phyloP scores from a whole-genome alignment of 2,888 invertebrate genomes.

The Leptothorax acervorum region DNA sequence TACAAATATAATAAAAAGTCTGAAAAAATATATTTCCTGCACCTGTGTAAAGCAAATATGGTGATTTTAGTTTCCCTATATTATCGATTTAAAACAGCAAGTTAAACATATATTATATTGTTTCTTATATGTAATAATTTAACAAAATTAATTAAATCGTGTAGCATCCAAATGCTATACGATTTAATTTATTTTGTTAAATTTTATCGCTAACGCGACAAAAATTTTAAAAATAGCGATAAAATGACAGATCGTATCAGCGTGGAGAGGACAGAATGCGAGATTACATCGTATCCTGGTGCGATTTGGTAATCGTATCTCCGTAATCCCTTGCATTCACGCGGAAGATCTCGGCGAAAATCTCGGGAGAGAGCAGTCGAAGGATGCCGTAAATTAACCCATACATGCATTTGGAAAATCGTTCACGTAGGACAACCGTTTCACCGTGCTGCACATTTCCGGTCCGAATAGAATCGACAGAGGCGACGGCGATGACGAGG shows the following conservation, averaged over 20 bases:
- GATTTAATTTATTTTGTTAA: no score
- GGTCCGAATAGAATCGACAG: conserved; percentile 43
- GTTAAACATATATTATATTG: not conserved
- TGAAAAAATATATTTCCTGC: not conserved
- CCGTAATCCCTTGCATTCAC: conserved; percentile 41
- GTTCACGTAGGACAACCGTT: conserved; percentile 53
- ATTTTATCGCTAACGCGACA: not conserved
- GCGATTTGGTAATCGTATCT: conserved; percentile 46
- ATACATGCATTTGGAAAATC: conserved; percentile 49
- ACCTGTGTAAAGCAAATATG: not conserved
- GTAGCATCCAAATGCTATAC: not conserved
- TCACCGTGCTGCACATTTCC: conserved; percentile 38
- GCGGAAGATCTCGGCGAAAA: conserved; percentile 43
- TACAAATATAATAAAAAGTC: not conserved
- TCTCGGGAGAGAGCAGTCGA: conserved; percentile 24
- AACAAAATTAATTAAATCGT: conserved; percentile 14
- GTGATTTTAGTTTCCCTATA: not conserved
- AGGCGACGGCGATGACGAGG: conserved; percentile 16
- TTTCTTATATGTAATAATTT: not conserved
- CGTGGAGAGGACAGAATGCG: conserved; percentile 6
- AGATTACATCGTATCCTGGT: conserved; percentile 46
- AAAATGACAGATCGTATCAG: conserved; percentile 39
- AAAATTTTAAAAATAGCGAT: not conserved
- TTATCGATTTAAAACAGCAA: not conserved
- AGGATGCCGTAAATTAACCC: conserved; percentile 52